Evolutionary conservation across 1,140 invertebrate genomes (phyloP).

Genomic region (Drosophila erecta): DNA sequence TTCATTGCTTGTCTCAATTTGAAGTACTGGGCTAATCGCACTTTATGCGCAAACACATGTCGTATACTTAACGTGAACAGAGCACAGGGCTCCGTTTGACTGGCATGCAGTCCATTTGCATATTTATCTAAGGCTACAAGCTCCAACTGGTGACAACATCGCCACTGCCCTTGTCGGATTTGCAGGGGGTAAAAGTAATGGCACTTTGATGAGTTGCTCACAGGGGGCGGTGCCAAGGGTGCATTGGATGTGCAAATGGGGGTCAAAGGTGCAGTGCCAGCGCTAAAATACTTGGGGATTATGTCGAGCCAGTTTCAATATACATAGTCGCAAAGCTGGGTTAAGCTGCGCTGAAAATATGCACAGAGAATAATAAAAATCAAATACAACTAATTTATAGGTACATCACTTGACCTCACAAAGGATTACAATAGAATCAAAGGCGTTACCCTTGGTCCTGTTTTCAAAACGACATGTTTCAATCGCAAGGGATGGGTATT

Average conservation of each 20-base stretch:
- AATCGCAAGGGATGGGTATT: too few species aligned
- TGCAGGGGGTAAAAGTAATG: slow-evolving; percentile 56
- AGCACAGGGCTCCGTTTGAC: slow-evolving; percentile 17
- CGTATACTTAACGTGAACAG: slow-evolving; percentile 49
- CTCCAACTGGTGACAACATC: slow-evolving; percentile 63
- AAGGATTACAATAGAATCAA: too few species aligned
- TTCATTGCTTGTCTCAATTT: slow-evolving; percentile 34
- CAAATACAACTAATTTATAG: too few species aligned
- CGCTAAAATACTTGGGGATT: slow-evolving; percentile 72
- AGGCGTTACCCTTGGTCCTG: too few species aligned
- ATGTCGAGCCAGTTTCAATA: slow-evolving; percentile 52
- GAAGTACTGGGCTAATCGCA: slow-evolving; percentile 53
- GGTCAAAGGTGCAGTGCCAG: slow-evolving; percentile 75
- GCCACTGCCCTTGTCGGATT: slow-evolving; percentile 61
- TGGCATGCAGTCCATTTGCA: slow-evolving; percentile 71
- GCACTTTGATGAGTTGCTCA: slow-evolving; percentile 57
- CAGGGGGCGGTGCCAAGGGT: not conserved
- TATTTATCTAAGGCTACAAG: slow-evolving; percentile 67
- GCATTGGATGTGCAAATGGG: slow-evolving; percentile 3
- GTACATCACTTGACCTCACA: too few species aligned
- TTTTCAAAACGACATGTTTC: too few species aligned
- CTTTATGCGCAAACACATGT: slow-evolving; percentile 58
- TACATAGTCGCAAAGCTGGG: slow-evolving; percentile 34
- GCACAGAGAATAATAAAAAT: slow-evolving; percentile 25
- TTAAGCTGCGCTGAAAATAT: slow-evolving; percentile 30